These are phyloP conservation scores for Chaetorhynchus papuensis DNA, from an alignment of 2,113 vertebrate species.

Conservation along the genomic window DNA sequence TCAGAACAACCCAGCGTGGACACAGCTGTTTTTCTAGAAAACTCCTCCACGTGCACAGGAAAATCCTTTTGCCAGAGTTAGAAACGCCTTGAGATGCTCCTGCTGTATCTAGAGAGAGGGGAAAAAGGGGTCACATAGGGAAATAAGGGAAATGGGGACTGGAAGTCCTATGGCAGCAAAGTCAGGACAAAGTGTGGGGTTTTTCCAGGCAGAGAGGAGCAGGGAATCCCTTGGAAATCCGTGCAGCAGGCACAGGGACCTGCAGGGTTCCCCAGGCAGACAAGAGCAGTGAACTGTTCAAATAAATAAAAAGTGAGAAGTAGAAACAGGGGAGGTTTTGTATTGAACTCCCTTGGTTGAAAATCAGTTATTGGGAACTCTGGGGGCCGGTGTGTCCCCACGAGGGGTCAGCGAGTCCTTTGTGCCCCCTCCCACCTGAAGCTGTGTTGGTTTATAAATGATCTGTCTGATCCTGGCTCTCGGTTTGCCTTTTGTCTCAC, in stretches of 20 bases:
- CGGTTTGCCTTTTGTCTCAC: background rate
- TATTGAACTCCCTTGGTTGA: background rate
- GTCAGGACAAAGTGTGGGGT: accelerated
- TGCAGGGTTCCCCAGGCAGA: background rate
- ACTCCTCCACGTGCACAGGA: background rate
- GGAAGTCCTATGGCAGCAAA: accelerated
- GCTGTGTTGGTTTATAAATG: background rate
- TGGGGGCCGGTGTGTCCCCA: background rate
- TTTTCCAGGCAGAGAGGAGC: background rate
- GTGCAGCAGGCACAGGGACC: background rate
- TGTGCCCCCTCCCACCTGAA: background rate
- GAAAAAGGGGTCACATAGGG: accelerated
- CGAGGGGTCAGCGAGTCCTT: background rate
- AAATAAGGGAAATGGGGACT: background rate
- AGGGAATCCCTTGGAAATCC: background rate
- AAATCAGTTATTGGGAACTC: background rate
- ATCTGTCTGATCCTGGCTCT: background rate
- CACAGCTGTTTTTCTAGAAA: accelerated
- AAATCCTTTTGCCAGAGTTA: background rate
- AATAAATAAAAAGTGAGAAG: background rate
- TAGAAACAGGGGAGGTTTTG: background rate
- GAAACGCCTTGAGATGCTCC: background rate
- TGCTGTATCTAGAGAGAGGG: background rate
- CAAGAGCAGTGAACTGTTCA: background rate
- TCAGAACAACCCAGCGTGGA: accelerated